A percentile compares a stretch with the other conserved stretches of the same genome.
These are phyloP conservation scores for Melinaea marsaeus DNA, from an alignment of 2,888 invertebrate species.

Conservation along the genomic window DNA sequence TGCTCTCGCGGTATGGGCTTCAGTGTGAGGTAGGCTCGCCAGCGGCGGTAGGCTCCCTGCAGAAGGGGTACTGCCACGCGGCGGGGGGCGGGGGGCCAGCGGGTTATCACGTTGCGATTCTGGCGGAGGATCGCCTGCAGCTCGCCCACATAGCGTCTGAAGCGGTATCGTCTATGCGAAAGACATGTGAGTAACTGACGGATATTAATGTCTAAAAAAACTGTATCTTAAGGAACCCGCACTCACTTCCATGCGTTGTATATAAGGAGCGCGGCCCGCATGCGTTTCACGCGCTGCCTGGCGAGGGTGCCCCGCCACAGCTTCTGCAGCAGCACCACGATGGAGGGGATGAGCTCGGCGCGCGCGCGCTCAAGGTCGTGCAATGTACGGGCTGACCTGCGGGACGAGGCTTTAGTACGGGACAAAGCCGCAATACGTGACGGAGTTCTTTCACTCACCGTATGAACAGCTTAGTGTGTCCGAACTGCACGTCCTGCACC, in stretches of 20 bases:
- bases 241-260: conserved; percentile 85
- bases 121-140: conserved; percentile 52
- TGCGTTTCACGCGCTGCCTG: conserved; percentile 87
- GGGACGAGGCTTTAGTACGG: background rate
- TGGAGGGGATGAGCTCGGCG: conserved; percentile 91
- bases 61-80: conserved; percentile 80
- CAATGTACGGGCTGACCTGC: conserved; percentile 88
- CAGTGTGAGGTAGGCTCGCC: conserved; percentile 94
- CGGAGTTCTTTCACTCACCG: conserved; percentile 65
- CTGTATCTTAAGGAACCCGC: too few relatives aligned
- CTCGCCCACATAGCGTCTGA: conserved; percentile 59
- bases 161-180: conserved; percentile 58
- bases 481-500: conserved; percentile 92
- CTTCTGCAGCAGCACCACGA: conserved; percentile 96
- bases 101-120: conserved; percentile 46
- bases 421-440: background rate
- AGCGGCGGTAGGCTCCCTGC: conserved; percentile 82
- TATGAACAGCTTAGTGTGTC: conserved; percentile 97
- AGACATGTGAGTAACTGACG: too few relatives aligned
- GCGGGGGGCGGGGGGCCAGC: conserved; percentile 89
- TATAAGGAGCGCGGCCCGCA: conserved; percentile 91
- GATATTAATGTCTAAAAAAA: too few relatives aligned
- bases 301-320: conserved; percentile 92
- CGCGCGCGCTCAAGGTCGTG: conserved; percentile 93
- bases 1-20: conserved; percentile 87